A percentile compares a stretch with the other conserved stretches of the same genome.
phyloP scores from a whole-genome alignment of 1,140 invertebrate genomes.

The Zaprionus kolodkinae region DNA sequence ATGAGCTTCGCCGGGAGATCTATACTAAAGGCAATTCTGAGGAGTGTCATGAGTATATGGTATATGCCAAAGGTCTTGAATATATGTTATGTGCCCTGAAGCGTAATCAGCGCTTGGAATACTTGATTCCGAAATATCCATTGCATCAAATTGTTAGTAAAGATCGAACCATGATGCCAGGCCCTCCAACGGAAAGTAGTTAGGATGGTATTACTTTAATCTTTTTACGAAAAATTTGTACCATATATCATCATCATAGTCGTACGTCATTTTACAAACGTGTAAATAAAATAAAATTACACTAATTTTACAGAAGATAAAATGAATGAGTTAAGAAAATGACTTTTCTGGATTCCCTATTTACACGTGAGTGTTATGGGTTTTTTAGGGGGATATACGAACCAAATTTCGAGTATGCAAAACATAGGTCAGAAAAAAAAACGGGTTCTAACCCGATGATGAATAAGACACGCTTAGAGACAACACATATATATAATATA shows the following conservation, averaged over 20 bases:
- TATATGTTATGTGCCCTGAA: constrained; percentile 14
- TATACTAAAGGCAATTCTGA: constrained; percentile 15
- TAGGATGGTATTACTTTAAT: no score
- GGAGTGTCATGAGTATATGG: constrained; percentile 5
- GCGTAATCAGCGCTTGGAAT: constrained; percentile 27
- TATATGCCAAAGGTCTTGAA: not conserved
- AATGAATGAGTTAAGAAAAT: no score
- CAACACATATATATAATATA: not conserved
- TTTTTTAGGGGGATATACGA: not conserved
- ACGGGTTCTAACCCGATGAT: not conserved
- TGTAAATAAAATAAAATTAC: no score
- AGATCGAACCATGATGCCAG: no score
- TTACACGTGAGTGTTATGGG: not conserved
- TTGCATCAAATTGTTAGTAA: constrained; percentile 11
- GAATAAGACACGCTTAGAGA: not conserved
- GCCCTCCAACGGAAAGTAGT: no score
- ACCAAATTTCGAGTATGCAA: not conserved
- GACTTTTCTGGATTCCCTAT: no score
- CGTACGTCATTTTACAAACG: no score
- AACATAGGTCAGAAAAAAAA: not conserved
- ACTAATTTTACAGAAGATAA: no score
- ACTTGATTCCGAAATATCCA: constrained; percentile 22
- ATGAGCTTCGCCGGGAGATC: constrained; percentile 3
- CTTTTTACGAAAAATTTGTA: no score
- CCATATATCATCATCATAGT: no score